Base-by-base conservation (phyloP, 2,888 invertebrate genomes). In the Ophion obscuratus region DNA sequence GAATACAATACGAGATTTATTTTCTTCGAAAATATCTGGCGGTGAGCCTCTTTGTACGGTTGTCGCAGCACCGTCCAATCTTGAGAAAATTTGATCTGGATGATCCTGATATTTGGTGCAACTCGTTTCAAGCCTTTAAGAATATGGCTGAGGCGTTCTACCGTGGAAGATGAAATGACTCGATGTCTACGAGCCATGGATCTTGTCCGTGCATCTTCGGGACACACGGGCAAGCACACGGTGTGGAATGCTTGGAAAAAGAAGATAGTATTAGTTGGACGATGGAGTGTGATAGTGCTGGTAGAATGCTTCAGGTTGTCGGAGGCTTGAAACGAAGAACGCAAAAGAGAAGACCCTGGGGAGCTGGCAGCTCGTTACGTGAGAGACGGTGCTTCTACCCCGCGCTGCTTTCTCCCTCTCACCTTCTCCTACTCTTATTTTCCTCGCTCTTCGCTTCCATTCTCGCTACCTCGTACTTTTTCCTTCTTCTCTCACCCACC, bases 361-460 rank as follows among this genome's bases (percentile, higher is more conserved):
- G 93, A 93, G 90, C 90, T 91, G 90, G 92, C 93, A 93, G 93
- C 93, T 93, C 93, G 93, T 94, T 94, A 93, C 92, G 92, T 89
- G 90, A 93, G 91, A 93, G 92, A 92, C 92, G 91, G 90, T 90
- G 89, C 74, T 70, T 70, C 87, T 87, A 84, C 83, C 84, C 87
- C 74, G 53, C 61, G 68, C 68, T 71, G 71, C 47, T 64, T 82
- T 79, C 78, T 40, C 77, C 67, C 77, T 68, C 24, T 47, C 10
- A 24, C 27, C 27, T 76, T 17, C 53, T 47, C n/a, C n/a, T 20
- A 70, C 74, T 40, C 75, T 40, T 81, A 75, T 76, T 71, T 61
- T 68, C 85, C 85, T 74, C 84, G 80, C 79, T 68, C 59, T 68
- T 11, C 44, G 67, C 68, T 59, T 68, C 62, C 31, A n/a, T 70